Evolutionary conservation across 1,140 invertebrate genomes (phyloP).

Genomic region (Wiebesia pumilae): DNA sequence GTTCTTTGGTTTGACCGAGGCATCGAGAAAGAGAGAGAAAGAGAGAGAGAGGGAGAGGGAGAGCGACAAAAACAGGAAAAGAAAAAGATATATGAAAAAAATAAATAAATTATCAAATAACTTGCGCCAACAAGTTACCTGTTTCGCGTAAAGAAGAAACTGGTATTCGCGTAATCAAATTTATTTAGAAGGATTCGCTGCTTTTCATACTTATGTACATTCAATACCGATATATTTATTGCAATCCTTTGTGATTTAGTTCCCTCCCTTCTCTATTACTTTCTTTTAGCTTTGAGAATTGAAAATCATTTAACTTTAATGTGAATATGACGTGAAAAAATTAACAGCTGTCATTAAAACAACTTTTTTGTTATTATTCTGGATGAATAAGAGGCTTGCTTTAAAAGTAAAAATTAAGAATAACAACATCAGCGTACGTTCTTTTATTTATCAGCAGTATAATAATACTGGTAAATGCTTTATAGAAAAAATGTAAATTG

Average conservation of each 20-base stretch:
- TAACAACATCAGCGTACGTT: not conserved
- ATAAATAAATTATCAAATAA: conserved; percentile 35
- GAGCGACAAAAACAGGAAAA: not conserved
- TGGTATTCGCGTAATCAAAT: conserved; percentile 51
- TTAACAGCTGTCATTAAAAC: not conserved
- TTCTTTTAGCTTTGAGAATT: conserved; percentile 9
- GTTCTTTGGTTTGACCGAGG: not conserved
- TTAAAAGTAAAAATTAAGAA: conserved; percentile 1
- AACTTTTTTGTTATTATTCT: conserved; percentile 1
- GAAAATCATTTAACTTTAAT: conserved; percentile 40
- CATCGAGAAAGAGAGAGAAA: not conserved
- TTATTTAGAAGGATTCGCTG: conserved; percentile 50
- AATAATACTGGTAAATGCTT: not conserved
- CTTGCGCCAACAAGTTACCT: conserved; percentile 20
- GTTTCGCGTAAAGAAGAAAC: conserved; percentile 48
- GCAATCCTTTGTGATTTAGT: conserved; percentile 35
- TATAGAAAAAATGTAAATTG: not conserved
- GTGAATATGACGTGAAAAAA: not conserved
- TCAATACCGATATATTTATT: conserved; percentile 37
- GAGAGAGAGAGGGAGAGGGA: not conserved
- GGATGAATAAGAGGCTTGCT: not conserved
- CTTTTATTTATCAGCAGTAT: not conserved
- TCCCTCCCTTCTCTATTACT: not conserved
- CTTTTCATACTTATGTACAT: conserved; percentile 43
- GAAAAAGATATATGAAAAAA: not conserved